phyloP scores from a whole-genome alignment of 2,797 vertebrate genomes.

The Remorina albescens region DNA sequence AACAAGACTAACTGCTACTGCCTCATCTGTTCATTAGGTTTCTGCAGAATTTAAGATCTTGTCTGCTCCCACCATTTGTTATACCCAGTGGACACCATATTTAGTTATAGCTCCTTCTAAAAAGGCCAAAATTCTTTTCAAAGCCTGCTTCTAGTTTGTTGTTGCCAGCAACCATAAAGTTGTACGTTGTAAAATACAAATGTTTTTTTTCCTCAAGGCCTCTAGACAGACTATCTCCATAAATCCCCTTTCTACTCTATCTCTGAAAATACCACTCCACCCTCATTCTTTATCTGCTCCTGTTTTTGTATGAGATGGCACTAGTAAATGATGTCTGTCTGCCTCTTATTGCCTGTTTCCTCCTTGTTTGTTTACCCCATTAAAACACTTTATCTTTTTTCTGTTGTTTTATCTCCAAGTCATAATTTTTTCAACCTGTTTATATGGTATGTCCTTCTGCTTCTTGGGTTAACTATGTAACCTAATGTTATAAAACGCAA shows the following conservation, averaged over 20 bases:
- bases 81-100: conserved; percentile 33
- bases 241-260: background rate
- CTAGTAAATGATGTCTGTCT: background rate
- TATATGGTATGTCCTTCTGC: conserved; percentile 6
- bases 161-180: conserved; percentile 35
- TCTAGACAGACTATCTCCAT: conserved; percentile 15
- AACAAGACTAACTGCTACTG: background rate
- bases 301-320: conserved; percentile 1
- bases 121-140: conserved; percentile 25
- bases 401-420: background rate
- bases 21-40: conserved; percentile 18
- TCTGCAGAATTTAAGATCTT: conserved; percentile 1
- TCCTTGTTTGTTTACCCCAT: conserved; percentile 24
- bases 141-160: conserved; percentile 15
- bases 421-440: background rate
- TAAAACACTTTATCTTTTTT: conserved; percentile 17
- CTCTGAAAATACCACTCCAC: conserved; percentile 19
- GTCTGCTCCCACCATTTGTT: conserved; percentile 14
- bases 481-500: background rate
- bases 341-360: background rate
- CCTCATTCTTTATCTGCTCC: background rate
- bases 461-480: conserved; percentile 5
- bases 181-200: conserved; percentile 40
- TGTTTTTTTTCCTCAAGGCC: conserved; percentile 20
- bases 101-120: conserved; percentile 39